Conservation (phyloP, 2,113 vertebrate genomes). For the Nipponia nippon region DNA sequence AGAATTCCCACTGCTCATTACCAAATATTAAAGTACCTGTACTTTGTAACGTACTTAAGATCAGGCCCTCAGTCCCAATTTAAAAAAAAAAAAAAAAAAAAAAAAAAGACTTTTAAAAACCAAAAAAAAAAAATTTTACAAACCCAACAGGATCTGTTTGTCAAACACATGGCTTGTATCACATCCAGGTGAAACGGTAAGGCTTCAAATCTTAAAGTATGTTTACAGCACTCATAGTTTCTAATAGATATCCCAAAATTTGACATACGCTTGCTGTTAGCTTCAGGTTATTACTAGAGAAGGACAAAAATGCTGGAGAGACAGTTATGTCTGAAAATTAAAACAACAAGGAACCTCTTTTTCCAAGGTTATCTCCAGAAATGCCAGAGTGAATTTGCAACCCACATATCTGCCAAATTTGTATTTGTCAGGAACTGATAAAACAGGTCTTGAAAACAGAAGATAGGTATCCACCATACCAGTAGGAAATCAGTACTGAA, state of each 20-base stretch:
- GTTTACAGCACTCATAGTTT: neutral
- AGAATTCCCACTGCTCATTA: neutral
- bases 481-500: neutral
- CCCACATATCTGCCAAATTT: neutral
- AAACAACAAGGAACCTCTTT: neutral
- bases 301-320: neutral
- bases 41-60: neutral
- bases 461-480: fast-evolving
- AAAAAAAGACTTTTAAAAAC: too few species aligned
- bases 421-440: neutral
- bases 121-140: too few species aligned
- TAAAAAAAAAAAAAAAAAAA: neutral
- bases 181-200: neutral
- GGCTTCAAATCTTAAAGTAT: neutral
- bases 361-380: neutral
- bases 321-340: neutral
- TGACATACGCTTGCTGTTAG: neutral
- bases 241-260: neutral
- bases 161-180: neutral
- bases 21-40: neutral
- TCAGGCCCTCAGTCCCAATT: neutral
- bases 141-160: neutral
- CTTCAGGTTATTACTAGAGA: neutral
- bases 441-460: neutral
- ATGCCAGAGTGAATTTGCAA: neutral